These are phyloP conservation scores for Leptocoma aspasia DNA, from an alignment of 2,113 vertebrate species.

Conservation along the genomic window DNA sequence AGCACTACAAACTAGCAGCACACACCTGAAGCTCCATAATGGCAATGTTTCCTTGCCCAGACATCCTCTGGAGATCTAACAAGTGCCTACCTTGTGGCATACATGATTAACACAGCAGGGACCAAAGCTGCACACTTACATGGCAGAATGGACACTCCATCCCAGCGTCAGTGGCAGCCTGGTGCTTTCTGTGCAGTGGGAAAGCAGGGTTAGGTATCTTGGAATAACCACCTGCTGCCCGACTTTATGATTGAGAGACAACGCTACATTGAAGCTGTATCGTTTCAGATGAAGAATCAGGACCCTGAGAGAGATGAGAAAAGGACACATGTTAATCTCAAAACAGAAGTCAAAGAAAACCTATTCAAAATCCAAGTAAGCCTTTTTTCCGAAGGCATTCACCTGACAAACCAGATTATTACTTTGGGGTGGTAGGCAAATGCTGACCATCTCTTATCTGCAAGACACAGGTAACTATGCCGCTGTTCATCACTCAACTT, in stretches of 20 bases:
- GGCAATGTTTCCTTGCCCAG: background rate
- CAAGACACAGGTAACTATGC: background rate
- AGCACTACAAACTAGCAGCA: background rate
- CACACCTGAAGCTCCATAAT: background rate
- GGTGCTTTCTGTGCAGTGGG: conserved; percentile 91
- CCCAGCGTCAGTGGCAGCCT: conserved; percentile 83
- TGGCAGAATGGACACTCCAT: conserved; percentile 80
- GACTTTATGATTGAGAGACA: conserved; percentile 95
- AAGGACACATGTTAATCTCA: background rate
- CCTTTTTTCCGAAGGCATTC: background rate
- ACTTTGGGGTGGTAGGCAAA: background rate
- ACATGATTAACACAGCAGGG: background rate
- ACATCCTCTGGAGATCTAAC: background rate
- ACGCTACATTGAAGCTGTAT: conserved; percentile 94
- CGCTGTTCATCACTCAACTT: background rate
- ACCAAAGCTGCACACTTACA: conserved; percentile 69
- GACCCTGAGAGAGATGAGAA: conserved; percentile 71
- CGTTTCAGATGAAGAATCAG: conserved; percentile 97
- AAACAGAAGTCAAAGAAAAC: background rate
- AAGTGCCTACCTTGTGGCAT: background rate
- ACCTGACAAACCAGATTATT: background rate
- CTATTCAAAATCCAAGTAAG: background rate
- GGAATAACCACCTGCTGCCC: conserved; percentile 97
- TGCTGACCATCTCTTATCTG: background rate
- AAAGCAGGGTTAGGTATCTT: conserved; percentile 87